Conservation (phyloP, 2,113 vertebrate species). For the Ceratotherium simum region DNA sequence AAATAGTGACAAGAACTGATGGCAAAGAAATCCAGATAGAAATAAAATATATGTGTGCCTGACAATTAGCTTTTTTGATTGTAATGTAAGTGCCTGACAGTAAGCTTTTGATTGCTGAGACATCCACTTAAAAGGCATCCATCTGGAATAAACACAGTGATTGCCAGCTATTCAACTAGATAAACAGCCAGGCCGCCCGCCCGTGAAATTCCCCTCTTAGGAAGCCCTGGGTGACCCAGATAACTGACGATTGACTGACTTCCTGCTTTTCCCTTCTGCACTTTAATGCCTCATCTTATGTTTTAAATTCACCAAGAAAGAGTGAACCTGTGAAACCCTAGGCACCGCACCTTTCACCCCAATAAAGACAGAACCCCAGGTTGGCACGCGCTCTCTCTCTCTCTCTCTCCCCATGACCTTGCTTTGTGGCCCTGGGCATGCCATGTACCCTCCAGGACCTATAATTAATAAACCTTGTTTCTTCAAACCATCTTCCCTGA, state of each 20-base stretch:
- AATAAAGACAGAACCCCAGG: not conserved
- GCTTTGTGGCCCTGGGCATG: not conserved
- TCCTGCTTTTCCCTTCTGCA: too few relatives aligned
- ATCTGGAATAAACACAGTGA: accelerated
- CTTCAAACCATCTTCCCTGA: not conserved
- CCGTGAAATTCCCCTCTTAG: not conserved
- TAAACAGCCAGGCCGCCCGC: accelerated
- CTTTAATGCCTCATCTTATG: not conserved
- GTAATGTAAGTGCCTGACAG: accelerated
- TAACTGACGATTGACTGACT: accelerated
- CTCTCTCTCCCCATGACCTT: not conserved
- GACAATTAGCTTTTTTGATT: not conserved
- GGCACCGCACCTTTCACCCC: not conserved
- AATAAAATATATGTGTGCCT: not conserved
- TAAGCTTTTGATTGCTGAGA: not conserved
- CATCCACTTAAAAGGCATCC: not conserved
- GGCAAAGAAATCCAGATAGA: not conserved
- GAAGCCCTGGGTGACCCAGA: not conserved
- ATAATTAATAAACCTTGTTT: not conserved
- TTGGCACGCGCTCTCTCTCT: not conserved
- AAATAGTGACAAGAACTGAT: not conserved
- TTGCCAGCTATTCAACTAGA: accelerated
- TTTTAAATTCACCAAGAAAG: not conserved
- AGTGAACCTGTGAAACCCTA: not conserved
- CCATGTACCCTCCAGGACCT: not conserved